Evolutionary conservation across 2,113 vertebrate genomes (phyloP).

Genomic region (Blennius ocellaris): DNA sequence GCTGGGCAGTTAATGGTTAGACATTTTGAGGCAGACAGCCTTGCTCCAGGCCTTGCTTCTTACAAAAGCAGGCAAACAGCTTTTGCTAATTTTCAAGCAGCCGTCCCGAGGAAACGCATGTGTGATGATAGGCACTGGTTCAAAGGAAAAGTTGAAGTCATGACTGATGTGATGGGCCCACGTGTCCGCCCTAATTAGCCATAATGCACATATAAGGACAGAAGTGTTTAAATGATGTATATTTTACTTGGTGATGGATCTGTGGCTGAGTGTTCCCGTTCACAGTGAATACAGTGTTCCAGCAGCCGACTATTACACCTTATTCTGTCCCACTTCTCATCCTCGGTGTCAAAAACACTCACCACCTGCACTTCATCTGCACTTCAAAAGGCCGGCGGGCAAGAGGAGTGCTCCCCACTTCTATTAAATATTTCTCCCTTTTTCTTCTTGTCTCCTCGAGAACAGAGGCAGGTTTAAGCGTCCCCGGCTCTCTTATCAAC

Average conservation of each 20-base stretch:
- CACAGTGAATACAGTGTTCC: constrained; percentile 29
- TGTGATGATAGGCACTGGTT: constrained; percentile 50
- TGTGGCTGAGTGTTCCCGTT: constrained; percentile 6
- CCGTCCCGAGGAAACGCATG: not conserved
- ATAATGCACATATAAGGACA: constrained; percentile 40
- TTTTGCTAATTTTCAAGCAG: constrained; percentile 50
- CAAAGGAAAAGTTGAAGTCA: constrained; percentile 44
- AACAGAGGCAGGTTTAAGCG: constrained; percentile 39
- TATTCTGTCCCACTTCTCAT: constrained; percentile 41
- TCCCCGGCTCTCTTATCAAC: constrained; percentile 42
- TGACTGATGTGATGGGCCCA: constrained; percentile 40
- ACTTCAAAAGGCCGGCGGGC: constrained; percentile 67
- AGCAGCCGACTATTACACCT: constrained; percentile 54
- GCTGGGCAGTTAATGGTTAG: constrained; percentile 33
- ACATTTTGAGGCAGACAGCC: constrained; percentile 29
- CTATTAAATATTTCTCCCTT: constrained; percentile 38
- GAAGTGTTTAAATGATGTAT: constrained; percentile 19
- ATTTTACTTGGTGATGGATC: constrained; percentile 43
- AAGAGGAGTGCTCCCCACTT: constrained; percentile 46
- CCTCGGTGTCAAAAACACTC: constrained; percentile 60
- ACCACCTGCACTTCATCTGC: constrained; percentile 73
- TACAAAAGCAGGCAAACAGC: constrained; percentile 52
- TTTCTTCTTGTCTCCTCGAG: constrained; percentile 46
- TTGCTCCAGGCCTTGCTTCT: constrained; percentile 35
- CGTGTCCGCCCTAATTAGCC: constrained; percentile 61